Conservation (phyloP, 2,113 vertebrate species). For the Ceyx cyanopectus region DNA sequence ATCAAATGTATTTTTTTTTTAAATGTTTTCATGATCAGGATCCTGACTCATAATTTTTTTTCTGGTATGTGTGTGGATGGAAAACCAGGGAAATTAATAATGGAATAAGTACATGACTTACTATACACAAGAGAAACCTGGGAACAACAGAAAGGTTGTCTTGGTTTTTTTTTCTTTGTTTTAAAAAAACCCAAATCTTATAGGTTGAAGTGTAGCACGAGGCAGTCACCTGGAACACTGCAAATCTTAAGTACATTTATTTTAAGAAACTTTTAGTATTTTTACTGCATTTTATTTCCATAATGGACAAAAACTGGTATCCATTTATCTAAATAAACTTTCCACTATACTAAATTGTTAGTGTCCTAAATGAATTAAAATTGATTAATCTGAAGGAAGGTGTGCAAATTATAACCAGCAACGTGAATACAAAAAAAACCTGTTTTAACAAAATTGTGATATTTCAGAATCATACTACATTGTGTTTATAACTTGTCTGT, state of each 20-base stretch:
- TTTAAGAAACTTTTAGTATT: not conserved
- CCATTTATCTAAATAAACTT: conserved; percentile 52
- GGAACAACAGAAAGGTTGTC: not conserved
- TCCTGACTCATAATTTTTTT: not conserved
- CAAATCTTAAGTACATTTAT: not conserved
- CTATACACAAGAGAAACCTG: not conserved
- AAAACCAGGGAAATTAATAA: not conserved
- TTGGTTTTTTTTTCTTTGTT: not conserved
- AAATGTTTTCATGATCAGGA: not conserved
- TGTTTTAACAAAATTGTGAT: not conserved
- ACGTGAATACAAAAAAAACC: not conserved
- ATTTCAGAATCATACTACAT: not conserved
- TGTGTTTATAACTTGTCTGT: not conserved
- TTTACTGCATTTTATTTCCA: not conserved
- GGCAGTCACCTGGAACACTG: not conserved
- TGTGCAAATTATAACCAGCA: not conserved
- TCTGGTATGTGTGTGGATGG: not conserved
- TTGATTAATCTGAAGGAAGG: conserved; percentile 22
- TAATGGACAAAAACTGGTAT: conserved; percentile 36
- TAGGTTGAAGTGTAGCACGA: not conserved
- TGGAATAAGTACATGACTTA: not conserved
- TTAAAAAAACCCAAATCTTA: not conserved
- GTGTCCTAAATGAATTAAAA: conserved; percentile 5
- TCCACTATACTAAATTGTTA: not conserved
- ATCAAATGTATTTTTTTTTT: too few relatives aligned